Conservation (phyloP, 2,113 vertebrate genomes). For the Phaethornis superciliosus region DNA sequence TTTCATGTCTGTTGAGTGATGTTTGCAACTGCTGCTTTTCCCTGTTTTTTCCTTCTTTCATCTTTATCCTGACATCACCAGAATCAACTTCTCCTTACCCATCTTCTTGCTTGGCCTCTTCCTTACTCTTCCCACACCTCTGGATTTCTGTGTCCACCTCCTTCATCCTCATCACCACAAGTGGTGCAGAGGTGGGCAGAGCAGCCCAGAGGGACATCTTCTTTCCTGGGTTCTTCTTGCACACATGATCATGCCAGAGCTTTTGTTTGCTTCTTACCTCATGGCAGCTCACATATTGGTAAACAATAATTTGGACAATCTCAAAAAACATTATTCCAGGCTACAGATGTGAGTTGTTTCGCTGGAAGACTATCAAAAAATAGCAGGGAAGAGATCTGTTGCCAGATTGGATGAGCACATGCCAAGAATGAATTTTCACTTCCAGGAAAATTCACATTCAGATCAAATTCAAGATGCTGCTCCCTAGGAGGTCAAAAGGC, state of each 20-base stretch:
- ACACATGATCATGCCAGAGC: neutral
- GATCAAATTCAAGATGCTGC: neutral
- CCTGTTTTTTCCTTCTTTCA: neutral
- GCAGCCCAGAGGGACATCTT: neutral
- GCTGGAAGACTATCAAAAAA: neutral
- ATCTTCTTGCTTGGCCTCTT: neutral
- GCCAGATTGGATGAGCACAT: neutral
- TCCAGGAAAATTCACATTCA: neutral
- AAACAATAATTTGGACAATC: slow-evolving; percentile 6
- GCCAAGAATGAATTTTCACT: neutral
- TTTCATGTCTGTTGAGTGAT: neutral
- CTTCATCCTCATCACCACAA: neutral
- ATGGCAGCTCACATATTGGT: neutral
- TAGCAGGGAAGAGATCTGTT: neutral
- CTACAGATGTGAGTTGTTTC: slow-evolving; percentile 34
- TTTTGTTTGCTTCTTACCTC: neutral
- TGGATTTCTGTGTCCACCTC: neutral
- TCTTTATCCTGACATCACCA: neutral
- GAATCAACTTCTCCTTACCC: neutral
- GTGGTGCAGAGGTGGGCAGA: neutral
- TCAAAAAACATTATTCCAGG: neutral
- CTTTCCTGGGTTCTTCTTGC: neutral
- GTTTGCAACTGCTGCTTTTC: neutral
- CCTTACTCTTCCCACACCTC: neutral
- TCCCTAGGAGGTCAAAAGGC: neutral